Evolutionary conservation across 2,888 invertebrate genomes (phyloP), one percentile per base, ranked within the genome.

Genomic region (Hoplodrina ambigua): DNA sequence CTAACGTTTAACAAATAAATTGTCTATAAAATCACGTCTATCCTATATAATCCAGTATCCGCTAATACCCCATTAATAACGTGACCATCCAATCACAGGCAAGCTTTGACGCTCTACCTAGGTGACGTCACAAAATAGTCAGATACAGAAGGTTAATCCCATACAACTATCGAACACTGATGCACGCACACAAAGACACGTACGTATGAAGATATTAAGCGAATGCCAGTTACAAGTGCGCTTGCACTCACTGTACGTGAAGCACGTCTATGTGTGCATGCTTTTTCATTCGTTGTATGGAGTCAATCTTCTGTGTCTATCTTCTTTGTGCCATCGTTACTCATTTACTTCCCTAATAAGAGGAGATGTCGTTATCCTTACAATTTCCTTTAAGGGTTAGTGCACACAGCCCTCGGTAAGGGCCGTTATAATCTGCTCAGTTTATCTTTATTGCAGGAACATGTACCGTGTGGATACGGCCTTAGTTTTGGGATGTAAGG

Each of bases 361-460:
- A 81, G 69, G 76, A 60, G 71, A 84, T 72, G 78, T 75, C 82
- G 76, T 78, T 73, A 78, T 71, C 74, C 81, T 69, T 58, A 79
- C 80, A 75, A 74, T 78, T 77, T 75, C 78, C 76, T 73, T 78
- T 78, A 72, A 74, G 64, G 72, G 66, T 62, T 57, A 72, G 72
- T 70, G 72, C 78, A 75, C 80, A 82, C 80, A 56, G 44, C 67
- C 72, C 69, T 69, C 67, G 20, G 54, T 33, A 46, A 55, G 70
- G 73, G 62, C 57, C 66, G 58, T 72, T 69, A 75, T 80, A 83
- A 82, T 82, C 79, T 74, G 61, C 50, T 54, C 60, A 77, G 70
- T 82, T 82, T 78, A 85, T 85, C 84, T 85, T 80, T 79, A 85
- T 80, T 80, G 76, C 72, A 63, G 63, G 59, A 68, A 78, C 76